Base-by-base conservation (phyloP, 2,113 vertebrate species). In the Sarotherodon lohbergeri region DNA sequence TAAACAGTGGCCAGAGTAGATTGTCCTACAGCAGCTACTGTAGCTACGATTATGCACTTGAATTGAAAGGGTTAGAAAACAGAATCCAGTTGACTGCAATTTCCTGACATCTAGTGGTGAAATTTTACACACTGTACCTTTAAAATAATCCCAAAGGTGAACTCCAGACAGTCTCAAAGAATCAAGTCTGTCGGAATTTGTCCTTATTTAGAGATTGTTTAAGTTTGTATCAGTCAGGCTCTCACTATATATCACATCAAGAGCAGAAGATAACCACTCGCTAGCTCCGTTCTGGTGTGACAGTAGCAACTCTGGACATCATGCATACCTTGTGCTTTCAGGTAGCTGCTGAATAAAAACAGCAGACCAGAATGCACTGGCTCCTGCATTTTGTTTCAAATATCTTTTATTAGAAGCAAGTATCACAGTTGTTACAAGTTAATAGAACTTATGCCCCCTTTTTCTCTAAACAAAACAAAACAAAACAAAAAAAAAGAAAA, bases 211-310 rank as follows among this genome's bases (percentile, higher is more conserved):
- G n/a, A 46, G 13, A 43, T 27, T 0, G 2, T 43, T 43, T 46
- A 73, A 0, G 8, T 46, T 43, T 27, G 5, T 1, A 0, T 43
- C 13, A 43, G 13, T 27, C 11, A 16, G 13, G 22, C 22, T 73
- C 41, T 27, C 13, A 27, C 39, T 73, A 73, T 16, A 46, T 16
- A 50, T 50, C 0, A 7, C 24, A 48, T 19, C 5, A 11, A 76
- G 6, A 76, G 9, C 9, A 50, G 24, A 76, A 76, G 17, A 1
- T 27, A 50, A 50, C 0, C 71, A 19, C 43, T 48, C 9, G 4
- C 71, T 76, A 5, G 43, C 24, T 76, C 41, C 1, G 14, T 48
- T 46, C 71, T 76, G 43, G 9, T 76, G 24, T 76, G 71, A 29
- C 9, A 48, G 14, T 11, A 76, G 71, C 71, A 76, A 43, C 50